Evolutionary conservation across 2,113 vertebrate genomes (phyloP), one percentile per base, ranked within the genome.

Genomic region (Paradoxurus hermaphroditus): DNA sequence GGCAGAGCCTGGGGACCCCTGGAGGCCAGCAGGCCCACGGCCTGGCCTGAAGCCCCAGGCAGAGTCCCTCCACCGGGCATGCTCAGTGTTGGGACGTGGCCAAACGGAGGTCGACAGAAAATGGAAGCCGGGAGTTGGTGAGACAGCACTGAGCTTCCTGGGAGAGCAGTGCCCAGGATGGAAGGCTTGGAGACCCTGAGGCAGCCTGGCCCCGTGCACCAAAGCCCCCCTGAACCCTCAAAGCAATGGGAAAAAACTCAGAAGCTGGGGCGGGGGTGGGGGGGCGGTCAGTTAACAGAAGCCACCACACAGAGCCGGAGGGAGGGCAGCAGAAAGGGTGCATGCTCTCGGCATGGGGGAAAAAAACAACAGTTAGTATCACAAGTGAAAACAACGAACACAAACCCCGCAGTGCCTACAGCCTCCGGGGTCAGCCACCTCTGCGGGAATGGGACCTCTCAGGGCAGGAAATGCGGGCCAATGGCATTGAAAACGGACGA

Each of bases 21-120:
- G 36, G 53, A 91, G 36, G 75, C 87, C 1, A 0, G 36, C 53
- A 97, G 67, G 23, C 86, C 68, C 23, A 0, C 0, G 4, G 14
- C 9, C 53, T 39, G 34, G 49, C 49, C 56, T 41, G 18, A 25
- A 7, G 62, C 53, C 82, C 73, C 18, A 3, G 96, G 67, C 88
- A 31, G 83, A 36, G 73, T 56, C 94, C 97, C 93, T 96, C 56
- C 7, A 5, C 56, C 56, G 92, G 97, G 98, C 98, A 97, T 97
- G 97, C 98, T 98, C 98, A 98, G 93, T 49, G 91, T 3, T 93
- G 97, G 97, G 41, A 92, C 78, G 0, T 3, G 49, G 92, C 91
- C 97, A 94, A 89, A 92, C 2, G 94, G 90, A 31, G 56, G 73
- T 34, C 44, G 19, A 81, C 10, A 21, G n/a, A 77, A 91, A 91